phyloP scores from a whole-genome alignment of 2,888 invertebrate species.

The Drosophila eohydei region DNA sequence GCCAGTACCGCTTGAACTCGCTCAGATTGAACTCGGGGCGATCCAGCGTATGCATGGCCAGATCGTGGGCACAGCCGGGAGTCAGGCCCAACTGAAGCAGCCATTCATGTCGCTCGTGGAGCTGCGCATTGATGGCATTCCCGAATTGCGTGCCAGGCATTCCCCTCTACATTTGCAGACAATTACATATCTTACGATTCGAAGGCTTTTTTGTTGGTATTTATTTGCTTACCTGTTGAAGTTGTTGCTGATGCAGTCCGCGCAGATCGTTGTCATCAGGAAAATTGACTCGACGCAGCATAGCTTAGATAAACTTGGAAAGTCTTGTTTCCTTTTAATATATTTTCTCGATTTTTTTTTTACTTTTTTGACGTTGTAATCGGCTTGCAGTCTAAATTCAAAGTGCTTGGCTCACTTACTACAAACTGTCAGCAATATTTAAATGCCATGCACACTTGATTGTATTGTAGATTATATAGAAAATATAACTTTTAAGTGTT shows the following conservation, averaged over 20 bases:
- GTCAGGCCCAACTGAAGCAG: constrained; percentile 11
- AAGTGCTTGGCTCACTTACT: not conserved
- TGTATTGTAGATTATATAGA: too few relatives aligned
- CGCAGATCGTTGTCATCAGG: not conserved
- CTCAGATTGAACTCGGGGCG: constrained; percentile 2
- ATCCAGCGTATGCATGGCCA: constrained; percentile 13
- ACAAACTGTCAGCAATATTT: not conserved
- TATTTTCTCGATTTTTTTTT: not conserved
- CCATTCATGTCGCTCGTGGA: constrained; percentile 15
- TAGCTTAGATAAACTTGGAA: not conserved
- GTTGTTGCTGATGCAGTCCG: not conserved
- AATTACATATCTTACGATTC: not conserved
- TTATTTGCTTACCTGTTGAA: not conserved
- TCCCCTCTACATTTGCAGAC: not conserved
- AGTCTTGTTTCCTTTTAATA: not conserved
- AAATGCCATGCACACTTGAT: constrained; percentile 18
- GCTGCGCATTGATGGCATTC: not conserved
- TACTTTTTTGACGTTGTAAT: not conserved
- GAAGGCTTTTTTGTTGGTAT: not conserved
- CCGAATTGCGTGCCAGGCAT: not conserved
- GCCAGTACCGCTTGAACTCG: constrained; percentile 9
- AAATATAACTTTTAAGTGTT: too few relatives aligned
- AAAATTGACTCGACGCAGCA: not conserved
- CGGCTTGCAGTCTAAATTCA: not conserved
- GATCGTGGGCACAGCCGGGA: constrained; percentile 14